Base-by-base conservation (phyloP, 2,888 invertebrate species). In the Thereva unica region DNA sequence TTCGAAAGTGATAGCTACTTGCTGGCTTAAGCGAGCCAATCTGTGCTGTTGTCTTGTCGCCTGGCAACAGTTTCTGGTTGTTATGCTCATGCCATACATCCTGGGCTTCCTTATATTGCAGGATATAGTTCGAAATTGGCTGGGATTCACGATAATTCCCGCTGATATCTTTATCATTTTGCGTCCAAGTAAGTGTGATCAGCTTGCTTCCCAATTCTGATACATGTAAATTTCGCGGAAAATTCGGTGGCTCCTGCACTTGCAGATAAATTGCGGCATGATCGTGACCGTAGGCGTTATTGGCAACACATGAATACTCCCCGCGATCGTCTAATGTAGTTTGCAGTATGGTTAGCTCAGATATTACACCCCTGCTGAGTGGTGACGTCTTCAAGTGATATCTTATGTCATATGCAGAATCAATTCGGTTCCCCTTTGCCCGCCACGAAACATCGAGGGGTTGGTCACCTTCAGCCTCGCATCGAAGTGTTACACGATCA, bases 211-310 rank as follows among this genome's bases (percentile, higher is more conserved):
- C 82, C 56, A 84, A 80, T 71, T 85, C 84, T 9, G 83, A 78
- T 5, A 85, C 81, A 72, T 84, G 84, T 41, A 87, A 76, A 74
- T 85, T 84, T 1, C 82, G 81, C 2, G 87, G 87, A 56, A 85
- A 84, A 73, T 85, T 86, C 1, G 87, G 87, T n/a, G 84, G 84
- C 71, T 87, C 87, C 78, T 83, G 80, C 6, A 84, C 82, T 69
- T 83, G 82, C 10, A 84, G 74, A 71, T 82, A 78, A 69, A 83
- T 77, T 3, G 74, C 75, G 4, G 77, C 78, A 77, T 83, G 82
- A 72, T 86, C 87, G 66, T 84, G 83, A 0, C 88, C 88, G 75
- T 85, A 88, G 0, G 83, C 82, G 76, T 88, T 88, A 68, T 82
- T 83, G 3, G 86, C 87, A 38, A 83, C 82, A 74, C 88, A 88